Percentiles rank a stretch among this genome's conserved stretches.
These are phyloP conservation scores for Anastrepha ludens DNA, from an alignment of 1,140 invertebrate genomes.

Conservation along the genomic window DNA sequence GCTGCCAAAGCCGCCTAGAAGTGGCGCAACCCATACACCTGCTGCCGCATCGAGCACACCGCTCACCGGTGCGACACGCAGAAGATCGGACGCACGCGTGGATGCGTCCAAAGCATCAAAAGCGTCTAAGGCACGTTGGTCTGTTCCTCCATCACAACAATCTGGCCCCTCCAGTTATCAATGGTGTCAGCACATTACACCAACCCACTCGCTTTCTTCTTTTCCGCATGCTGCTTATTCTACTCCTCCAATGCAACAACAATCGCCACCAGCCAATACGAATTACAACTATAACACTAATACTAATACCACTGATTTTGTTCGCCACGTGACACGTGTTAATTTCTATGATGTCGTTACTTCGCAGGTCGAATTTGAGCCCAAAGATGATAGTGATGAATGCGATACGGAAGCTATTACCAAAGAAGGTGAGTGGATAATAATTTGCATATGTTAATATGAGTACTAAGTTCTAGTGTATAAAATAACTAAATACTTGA, in stretches of 20 bases:
- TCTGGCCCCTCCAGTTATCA: background rate
- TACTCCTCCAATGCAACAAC: conserved; percentile 36
- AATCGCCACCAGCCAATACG: conserved; percentile 40
- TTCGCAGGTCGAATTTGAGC: conserved; percentile 73
- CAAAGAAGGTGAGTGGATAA: conserved; percentile 72
- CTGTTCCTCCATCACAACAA: conserved; percentile 31
- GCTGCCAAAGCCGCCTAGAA: conserved; percentile 69
- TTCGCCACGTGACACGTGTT: conserved; percentile 74
- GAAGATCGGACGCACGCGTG: background rate
- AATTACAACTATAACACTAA: conserved; percentile 41
- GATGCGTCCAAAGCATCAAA: background rate
- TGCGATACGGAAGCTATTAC: conserved; percentile 74
- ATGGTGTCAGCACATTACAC: conserved; percentile 25
- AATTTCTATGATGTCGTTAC: conserved; percentile 74
- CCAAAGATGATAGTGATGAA: conserved; percentile 69
- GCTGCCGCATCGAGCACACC: background rate
- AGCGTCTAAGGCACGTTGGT: background rate
- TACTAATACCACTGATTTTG: conserved; percentile 65
- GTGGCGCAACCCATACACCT: conserved; percentile 53
- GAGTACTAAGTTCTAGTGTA: background rate
- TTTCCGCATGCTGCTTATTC: background rate
- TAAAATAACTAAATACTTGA: background rate
- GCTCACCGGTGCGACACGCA: background rate
- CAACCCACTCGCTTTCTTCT: conserved; percentile 1
- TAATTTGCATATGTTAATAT: background rate